A percentile compares a stretch with the other conserved stretches of the same genome.
Conservation (phyloP, 2,113 vertebrate genomes). For the Xenopus tropicalis region DNA sequence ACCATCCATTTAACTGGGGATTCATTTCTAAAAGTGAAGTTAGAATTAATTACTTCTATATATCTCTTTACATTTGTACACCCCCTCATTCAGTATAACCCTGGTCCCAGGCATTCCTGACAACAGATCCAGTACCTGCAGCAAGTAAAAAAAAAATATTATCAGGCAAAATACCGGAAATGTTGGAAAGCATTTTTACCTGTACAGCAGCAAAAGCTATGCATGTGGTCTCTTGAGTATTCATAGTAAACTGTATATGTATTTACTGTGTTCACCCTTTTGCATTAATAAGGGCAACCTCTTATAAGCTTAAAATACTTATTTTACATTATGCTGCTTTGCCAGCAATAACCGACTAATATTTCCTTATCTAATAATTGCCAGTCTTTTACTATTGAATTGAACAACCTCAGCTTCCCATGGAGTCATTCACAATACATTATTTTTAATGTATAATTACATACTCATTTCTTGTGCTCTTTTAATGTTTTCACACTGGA, state of each 20-base stretch:
- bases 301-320: conserved; percentile 29
- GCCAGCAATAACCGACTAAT: conserved; percentile 25
- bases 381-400: conserved; percentile 22
- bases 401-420: conserved; percentile 12
- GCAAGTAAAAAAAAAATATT: too few relatives aligned
- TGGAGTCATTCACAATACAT: background rate
- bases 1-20: too few relatives aligned
- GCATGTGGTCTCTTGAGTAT: too few relatives aligned
- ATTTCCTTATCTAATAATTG: conserved; percentile 44
- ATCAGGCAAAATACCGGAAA: too few relatives aligned
- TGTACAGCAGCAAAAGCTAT: too few relatives aligned
- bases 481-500: conserved; percentile 25
- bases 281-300: conserved; percentile 27
- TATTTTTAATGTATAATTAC: conserved; percentile 32
- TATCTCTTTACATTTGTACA: too few relatives aligned
- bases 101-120: too few relatives aligned
- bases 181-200: too few relatives aligned
- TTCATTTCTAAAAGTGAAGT: too few relatives aligned
- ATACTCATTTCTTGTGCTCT: conserved; percentile 25
- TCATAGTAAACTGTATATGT: background rate
- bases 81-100: too few relatives aligned
- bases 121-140: too few relatives aligned
- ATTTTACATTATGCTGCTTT: conserved; percentile 19
- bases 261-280: conserved; percentile 15
- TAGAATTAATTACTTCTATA: too few relatives aligned